phyloP scores from a whole-genome alignment of 2,888 invertebrate species.

The Zygothrica quintamaculata region DNA sequence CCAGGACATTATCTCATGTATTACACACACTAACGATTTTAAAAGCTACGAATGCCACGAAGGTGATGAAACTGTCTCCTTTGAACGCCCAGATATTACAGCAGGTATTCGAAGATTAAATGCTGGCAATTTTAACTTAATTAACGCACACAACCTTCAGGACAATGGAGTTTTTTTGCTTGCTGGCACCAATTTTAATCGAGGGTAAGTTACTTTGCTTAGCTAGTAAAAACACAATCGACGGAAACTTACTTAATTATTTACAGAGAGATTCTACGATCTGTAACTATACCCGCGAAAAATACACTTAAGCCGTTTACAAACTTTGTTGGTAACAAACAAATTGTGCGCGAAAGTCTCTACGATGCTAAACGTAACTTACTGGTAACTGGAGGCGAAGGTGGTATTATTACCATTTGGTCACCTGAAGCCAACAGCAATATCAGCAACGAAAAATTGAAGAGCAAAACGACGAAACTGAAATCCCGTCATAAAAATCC shows the following conservation, averaged over 20 bases:
- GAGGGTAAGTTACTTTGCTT: constrained; percentile 85
- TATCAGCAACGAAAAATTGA: constrained; percentile 41
- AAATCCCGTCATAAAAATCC: constrained; percentile 62
- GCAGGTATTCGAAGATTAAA: constrained; percentile 87
- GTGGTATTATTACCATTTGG: constrained; percentile 89
- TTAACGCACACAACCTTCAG: constrained; percentile 86
- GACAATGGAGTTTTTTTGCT: constrained; percentile 86
- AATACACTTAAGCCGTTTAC: constrained; percentile 86
- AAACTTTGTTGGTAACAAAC: constrained; percentile 88
- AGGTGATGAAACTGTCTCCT: constrained; percentile 87
- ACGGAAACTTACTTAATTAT: not conserved
- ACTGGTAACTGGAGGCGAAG: constrained; percentile 90
- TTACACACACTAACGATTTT: constrained; percentile 90
- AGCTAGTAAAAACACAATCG: not conserved
- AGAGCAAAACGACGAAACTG: constrained; percentile 50
- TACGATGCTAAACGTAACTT: constrained; percentile 87
- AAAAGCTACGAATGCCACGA: constrained; percentile 88
- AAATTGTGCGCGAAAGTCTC: constrained; percentile 89
- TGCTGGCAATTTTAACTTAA: constrained; percentile 87
- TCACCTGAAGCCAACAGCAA: constrained; percentile 62
- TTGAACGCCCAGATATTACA: constrained; percentile 86
- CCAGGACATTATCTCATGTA: constrained; percentile 87
- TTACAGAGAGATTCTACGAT: constrained; percentile 84
- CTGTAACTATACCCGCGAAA: constrained; percentile 85
- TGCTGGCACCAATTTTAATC: constrained; percentile 87